Conservation (phyloP, 2,888 invertebrate species). For the Drosophila demipolita region DNA sequence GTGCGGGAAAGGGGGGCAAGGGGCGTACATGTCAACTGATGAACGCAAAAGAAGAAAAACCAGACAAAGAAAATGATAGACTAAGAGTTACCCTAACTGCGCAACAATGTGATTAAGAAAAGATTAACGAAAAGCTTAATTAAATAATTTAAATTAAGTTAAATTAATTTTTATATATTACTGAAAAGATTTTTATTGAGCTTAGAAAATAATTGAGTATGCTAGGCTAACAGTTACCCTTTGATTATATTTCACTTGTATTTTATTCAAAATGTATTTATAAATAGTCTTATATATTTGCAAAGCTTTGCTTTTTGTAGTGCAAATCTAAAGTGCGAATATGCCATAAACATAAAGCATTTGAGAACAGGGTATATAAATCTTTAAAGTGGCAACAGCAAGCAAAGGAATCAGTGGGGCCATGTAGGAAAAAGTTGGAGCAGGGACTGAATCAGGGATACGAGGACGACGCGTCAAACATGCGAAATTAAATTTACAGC, state of each 20-base stretch:
- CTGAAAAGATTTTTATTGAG: neutral
- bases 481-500: slow-evolving; percentile 74
- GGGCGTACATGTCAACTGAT: slow-evolving; percentile 63
- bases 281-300: too few relatives aligned
- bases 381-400: slow-evolving; percentile 55
- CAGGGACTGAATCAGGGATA: neutral
- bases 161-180: neutral
- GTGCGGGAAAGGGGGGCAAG: slow-evolving; percentile 7
- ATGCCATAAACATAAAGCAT: neutral
- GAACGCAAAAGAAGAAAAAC: slow-evolving; percentile 19
- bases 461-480: slow-evolving; percentile 69
- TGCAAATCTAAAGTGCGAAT: neutral
- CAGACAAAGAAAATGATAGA: neutral
- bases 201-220: neutral
- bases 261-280: neutral
- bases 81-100: slow-evolving; percentile 5
- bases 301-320: neutral
- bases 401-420: slow-evolving; percentile 41
- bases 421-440: slow-evolving; percentile 1
- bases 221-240: neutral
- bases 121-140: neutral
- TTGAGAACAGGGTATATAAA: slow-evolving; percentile 25
- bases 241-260: neutral
- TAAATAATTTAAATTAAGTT: neutral
- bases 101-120: neutral